Evolutionary conservation across 1,140 invertebrate genomes (phyloP), one percentile per base, ranked within the genome.

Genomic region (Drosophila neocordata): DNA sequence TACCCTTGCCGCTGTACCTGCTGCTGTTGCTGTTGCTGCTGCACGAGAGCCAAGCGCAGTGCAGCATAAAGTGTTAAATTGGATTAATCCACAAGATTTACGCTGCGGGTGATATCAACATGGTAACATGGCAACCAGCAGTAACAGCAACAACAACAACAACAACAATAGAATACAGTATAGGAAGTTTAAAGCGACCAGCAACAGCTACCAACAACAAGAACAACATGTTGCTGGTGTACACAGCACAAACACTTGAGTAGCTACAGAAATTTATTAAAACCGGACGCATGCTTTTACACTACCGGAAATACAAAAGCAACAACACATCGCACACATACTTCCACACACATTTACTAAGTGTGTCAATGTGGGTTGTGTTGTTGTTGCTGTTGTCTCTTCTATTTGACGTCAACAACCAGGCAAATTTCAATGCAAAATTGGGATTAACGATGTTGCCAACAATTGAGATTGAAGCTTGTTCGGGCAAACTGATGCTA

Each of bases 1-100:
- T 48, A 57, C n/a, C 35, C 37, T 82, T 70, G 67, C 41, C 65
- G 59, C 37, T 44, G 60, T 60, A 62, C 31, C 18, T 60, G 51
- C 22, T 13, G 48, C 48, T 63, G 59, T 27, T 63, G 53, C 67
- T 48, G 41, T n/a, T 38, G 44, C 15, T 52, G 60, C 31, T 57
- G 82, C 79, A 79, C 79, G 79, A 79, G 71, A 76, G 76, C 66
- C 75, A 79, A 87, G 78, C 75, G 82, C 83, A 87, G 83, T 87
- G 83, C 83, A 87, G 84, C 85, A 90, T 90, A 90, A 90, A 90
- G 87, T 90, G 87, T 90, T 90, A 90, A 90, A 90, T 90, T 90
- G 87, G 88, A 90, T 90, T 90, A 90, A 90, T 90, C 87, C 87
- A 88, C 76, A 90, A 90, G 87, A 90, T 90, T 90, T 90, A 90